phyloP scores from a whole-genome alignment of 2,113 vertebrate genomes.

The Ceyx melanurus region DNA sequence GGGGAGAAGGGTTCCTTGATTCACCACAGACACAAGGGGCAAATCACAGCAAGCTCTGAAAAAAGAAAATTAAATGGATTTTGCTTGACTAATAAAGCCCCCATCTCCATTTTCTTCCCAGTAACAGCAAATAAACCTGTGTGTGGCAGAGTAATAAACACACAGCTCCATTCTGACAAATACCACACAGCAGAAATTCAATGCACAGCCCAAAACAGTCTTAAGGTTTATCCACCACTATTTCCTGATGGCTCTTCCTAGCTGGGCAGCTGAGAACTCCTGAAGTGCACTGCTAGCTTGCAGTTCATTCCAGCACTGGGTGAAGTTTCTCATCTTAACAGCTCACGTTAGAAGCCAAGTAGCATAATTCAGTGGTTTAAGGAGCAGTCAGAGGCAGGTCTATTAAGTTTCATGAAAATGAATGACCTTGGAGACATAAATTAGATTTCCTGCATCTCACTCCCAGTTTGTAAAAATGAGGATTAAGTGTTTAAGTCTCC shows the following conservation, averaged over 20 bases:
- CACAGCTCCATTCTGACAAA: background rate
- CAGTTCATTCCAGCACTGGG: background rate
- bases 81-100: background rate
- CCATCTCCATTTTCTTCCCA: background rate
- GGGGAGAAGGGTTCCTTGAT: background rate
- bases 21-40: background rate
- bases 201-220: background rate
- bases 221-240: background rate
- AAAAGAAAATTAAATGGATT: background rate
- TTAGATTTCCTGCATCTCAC: conserved; percentile 52
- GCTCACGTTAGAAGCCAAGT: background rate
- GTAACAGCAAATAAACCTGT: background rate
- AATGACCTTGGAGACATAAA: conserved; percentile 60
- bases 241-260: background rate
- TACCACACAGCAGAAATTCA: background rate
- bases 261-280: background rate
- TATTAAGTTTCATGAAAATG: conserved; percentile 57
- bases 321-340: background rate
- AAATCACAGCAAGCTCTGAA: background rate
- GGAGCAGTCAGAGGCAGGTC: conserved; percentile 41
- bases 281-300: background rate
- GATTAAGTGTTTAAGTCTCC: conserved; percentile 53
- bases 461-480: conserved; percentile 47
- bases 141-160: background rate
- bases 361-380: conserved; percentile 48